Conservation (phyloP, 2,888 invertebrate genomes). For the Enchytraeus crypticus region DNA sequence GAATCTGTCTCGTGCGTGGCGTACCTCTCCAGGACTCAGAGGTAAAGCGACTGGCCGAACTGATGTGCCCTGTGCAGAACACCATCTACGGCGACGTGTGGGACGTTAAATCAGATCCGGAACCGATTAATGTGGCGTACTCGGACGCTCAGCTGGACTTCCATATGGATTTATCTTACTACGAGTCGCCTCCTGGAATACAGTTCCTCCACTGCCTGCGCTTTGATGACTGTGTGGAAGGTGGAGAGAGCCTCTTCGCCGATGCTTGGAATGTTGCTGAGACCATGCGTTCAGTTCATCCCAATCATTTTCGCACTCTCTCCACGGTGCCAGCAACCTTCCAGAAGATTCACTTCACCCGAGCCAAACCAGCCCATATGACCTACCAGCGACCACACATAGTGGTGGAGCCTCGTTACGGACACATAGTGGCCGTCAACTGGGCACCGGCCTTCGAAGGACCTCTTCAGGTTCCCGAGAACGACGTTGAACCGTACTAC, state of each 20-base stretch:
- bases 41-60: conserved; percentile 28
- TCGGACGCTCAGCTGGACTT: conserved; percentile 30
- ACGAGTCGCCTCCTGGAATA: conserved; percentile 42
- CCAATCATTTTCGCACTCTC: conserved; percentile 34
- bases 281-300: conserved; percentile 29
- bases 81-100: conserved; percentile 32
- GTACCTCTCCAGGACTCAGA: conserved; percentile 30
- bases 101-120: conserved; percentile 32
- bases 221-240: conserved; percentile 36
- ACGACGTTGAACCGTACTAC: conserved; percentile 36
- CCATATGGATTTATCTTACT: conserved; percentile 42
- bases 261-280: conserved; percentile 38
- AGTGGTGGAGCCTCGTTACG: conserved; percentile 29
- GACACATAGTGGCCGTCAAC: conserved; percentile 35
- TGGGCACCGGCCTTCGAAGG: conserved; percentile 44
- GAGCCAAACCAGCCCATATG: conserved; percentile 36
- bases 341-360: conserved; percentile 40
- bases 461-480: conserved; percentile 32
- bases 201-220: conserved; percentile 39
- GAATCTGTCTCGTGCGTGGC: conserved; percentile 30
- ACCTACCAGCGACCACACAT: conserved; percentile 38
- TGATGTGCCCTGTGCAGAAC: conserved; percentile 24
- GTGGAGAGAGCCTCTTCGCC: conserved; percentile 37
- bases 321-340: conserved; percentile 38
- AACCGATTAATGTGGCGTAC: conserved; percentile 43